phyloP scores from a whole-genome alignment of 2,888 invertebrate genomes.

The Callyntrura guangdongensis region DNA sequence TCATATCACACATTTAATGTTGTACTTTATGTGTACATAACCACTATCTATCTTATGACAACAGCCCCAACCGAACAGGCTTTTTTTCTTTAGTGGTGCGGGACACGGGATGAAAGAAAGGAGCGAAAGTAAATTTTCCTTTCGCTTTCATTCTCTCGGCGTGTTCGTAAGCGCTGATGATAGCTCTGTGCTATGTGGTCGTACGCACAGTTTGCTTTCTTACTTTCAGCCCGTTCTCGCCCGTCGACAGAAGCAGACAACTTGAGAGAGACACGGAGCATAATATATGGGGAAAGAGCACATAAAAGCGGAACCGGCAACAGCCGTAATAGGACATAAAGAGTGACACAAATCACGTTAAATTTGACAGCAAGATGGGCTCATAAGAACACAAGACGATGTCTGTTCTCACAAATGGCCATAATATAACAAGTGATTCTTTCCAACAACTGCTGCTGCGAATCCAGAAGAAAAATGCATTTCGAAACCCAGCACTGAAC shows the following conservation, averaged over 20 bases:
- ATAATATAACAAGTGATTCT: slow-evolving; percentile 57
- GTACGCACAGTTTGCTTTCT: slow-evolving; percentile 7
- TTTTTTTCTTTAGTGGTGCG: neutral
- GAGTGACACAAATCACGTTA: slow-evolving; percentile 82
- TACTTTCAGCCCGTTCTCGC: neutral
- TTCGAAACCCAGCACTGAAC: neutral
- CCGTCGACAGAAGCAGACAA: slow-evolving; percentile 25
- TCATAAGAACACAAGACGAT: slow-evolving; percentile 62
- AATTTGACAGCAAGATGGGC: slow-evolving; percentile 79
- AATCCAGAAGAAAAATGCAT: neutral
- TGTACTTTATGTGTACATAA: slow-evolving; percentile 61
- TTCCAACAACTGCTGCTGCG: neutral
- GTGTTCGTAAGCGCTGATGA: neutral
- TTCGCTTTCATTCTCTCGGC: neutral
- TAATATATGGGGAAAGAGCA: slow-evolving; percentile 60
- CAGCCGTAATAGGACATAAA: slow-evolving; percentile 80
- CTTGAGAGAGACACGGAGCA: slow-evolving; percentile 43
- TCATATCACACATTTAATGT: slow-evolving; percentile 67
- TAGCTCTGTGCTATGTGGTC: neutral
- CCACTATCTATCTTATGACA: slow-evolving; percentile 61
- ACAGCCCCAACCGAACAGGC: neutral
- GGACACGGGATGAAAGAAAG: neutral
- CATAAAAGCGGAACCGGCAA: slow-evolving; percentile 69
- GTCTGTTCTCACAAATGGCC: slow-evolving; percentile 55
- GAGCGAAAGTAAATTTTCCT: slow-evolving; percentile 63